Base-by-base conservation (phyloP, 2,797 vertebrate species). In the Eremophila alpestris region DNA sequence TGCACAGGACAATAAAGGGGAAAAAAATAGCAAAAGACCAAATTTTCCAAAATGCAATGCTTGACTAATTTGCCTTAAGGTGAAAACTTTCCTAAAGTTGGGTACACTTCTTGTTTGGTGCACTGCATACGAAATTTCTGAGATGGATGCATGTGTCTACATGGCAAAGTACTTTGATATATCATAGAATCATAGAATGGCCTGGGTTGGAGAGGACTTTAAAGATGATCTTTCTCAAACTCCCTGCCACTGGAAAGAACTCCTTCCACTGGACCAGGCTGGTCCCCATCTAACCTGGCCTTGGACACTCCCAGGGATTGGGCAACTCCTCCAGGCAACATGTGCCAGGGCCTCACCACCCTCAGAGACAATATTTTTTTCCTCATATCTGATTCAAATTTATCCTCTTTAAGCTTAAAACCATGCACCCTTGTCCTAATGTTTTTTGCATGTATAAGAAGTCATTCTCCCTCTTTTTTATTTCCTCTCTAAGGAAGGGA, bases 51-150 rank as follows among this genome's bases (percentile, higher is more conserved):
- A 91, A 41, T 32, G 36, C 0, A 0, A 16, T 45, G 5, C 18
- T 62, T 84, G 9, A 16, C 6, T 52, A 34, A 70, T 27, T 60
- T 52, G 22, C 9, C 20, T n/a, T 46, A 62, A 51, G n/a, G 10
- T 41, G 52, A 73, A 74, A 85, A 7, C 3, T 29, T 45, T 8
- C 13, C 22, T 48, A 15, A 67, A 58, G 1, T 1, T 56, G 8
- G 2, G 4, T n/a, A 7, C 4, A 5, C 5, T 76, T 75, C 24
- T 36, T 71, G 2, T 62, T 73, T 2, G 0, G 7, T 60, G 3
- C 2, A 38, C 5, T 46, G 2, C 12, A 65, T 43, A 19, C 10
- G 46, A 76, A 64, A 73, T 11, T 1, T 49, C 13, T 59, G 22
- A 4, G 16, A 38, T 62, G n/a, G 3, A 16, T 51, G 6, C 1